phyloP scores from a whole-genome alignment of 2,888 invertebrate genomes.

The Metopia argyrocephala region DNA sequence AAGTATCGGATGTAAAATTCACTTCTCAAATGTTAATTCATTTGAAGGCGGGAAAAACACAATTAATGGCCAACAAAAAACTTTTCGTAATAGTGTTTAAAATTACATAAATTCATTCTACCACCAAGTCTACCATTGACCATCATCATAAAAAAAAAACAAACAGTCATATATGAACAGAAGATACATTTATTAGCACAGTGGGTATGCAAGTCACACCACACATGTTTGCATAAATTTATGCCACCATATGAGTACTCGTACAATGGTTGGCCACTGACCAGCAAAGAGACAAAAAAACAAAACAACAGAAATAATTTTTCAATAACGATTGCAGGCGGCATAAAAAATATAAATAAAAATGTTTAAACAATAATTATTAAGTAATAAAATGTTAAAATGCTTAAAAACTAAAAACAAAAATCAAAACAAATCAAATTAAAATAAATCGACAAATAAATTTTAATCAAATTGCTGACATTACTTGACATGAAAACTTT shows the following conservation, averaged over 20 bases:
- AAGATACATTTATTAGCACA: constrained; percentile 47
- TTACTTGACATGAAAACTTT: constrained; percentile 5
- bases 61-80: constrained; percentile 29
- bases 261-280: neutral
- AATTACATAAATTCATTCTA: neutral
- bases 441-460: neutral
- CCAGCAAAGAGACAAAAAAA: neutral
- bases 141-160: constrained; percentile 49
- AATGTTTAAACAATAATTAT: constrained; percentile 23
- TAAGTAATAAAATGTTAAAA: constrained; percentile 50
- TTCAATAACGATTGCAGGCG: constrained; percentile 42
- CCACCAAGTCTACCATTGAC: constrained; percentile 55
- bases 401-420: neutral
- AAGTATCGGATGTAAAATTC: no score
- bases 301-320: neutral
- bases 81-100: neutral
- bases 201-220: constrained; percentile 58
- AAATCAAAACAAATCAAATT: neutral
- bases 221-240: constrained; percentile 52
- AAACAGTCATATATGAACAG: no score
- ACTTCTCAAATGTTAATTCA: no score
- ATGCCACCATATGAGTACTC: neutral
- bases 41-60: no score
- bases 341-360: constrained; percentile 5
- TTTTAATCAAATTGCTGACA: constrained; percentile 32